Evolutionary conservation across 1,140 invertebrate genomes (phyloP), one percentile per base, ranked within the genome.

Genomic region (Brachystomella parvula): DNA sequence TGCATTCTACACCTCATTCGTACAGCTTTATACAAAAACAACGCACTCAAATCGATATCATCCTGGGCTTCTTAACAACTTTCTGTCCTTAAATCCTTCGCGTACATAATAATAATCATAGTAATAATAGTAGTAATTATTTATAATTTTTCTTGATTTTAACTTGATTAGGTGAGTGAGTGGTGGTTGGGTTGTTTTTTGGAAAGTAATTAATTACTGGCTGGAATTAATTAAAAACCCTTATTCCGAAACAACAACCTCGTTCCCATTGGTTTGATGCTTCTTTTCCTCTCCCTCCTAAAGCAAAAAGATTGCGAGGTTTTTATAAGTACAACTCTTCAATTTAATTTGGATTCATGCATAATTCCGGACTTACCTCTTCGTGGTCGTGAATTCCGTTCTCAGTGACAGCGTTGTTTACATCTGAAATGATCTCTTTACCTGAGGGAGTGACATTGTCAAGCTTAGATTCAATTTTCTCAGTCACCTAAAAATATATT

Each of bases 241-340:
- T 53, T 53, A 53, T 53, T 53, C 49, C 21, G 9, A 12, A 53
- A 53, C 49, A 15, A 24, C 49, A 15, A 53, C 49, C 49, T 53
- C 49, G 24, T 12, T 53, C 15, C 49, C 49, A 53, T 53, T 53
- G 9, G 49, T 17, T 53, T 53, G 49, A 24, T 15, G 49, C 49
- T 53, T 53, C 49, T 53, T 53, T 24, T 53, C n/a, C n/a, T n/a
- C 49, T 53, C 24, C 49, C 49, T 53, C 49, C 49, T 53, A 53
- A 53, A 53, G 21, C 12, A 53, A 53, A 53, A 53, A 53, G n/a
- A n/a, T n/a, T n/a, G n/a, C n/a, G n/a, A n/a, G n/a, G n/a, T n/a
- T n/a, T n/a, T n/a, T n/a, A n/a, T n/a, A n/a, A n/a, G n/a, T n/a
- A n/a, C n/a, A n/a, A n/a, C n/a, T n/a, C n/a, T n/a, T 26, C 6